Base-by-base conservation (phyloP, 2,888 invertebrate genomes). In the Harpalus rufipes region DNA sequence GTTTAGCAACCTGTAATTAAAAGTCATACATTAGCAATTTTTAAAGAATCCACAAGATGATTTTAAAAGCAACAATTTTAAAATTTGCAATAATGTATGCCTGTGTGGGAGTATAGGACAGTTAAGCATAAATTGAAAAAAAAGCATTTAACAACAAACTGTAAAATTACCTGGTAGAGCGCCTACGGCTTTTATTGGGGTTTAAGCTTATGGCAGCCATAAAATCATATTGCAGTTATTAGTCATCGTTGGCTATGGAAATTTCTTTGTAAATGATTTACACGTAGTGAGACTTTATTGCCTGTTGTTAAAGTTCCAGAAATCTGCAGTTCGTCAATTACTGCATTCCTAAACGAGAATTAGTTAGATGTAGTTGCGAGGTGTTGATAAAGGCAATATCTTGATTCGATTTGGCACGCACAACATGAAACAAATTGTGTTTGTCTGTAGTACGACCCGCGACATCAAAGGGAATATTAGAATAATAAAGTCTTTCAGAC, bases 381-480 rank as follows among this genome's bases (percentile, higher is more conserved):
- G 72, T 74, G 72, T 16, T 74, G 72, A 74, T 44, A 74, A 74
- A 44, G 16, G 61, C 44, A 80, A 63, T 63, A 80, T 61, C 80
- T 80, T 80, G 61, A 80, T 80, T 21, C 44, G 80, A 80, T 80
- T 80, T 79, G 32, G 59, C 79, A 58, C 59, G 61, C 79, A 32
- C 79, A 63, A 58, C 79, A 63, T 39, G 44, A 41, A 80, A 44
- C 61, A 80, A 80, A 80, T 80, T 80, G 44, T 63, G 63, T 80
- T 80, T 80, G 80, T 41, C 63, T 80, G 51, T 18, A 80, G 18
- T 63, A 12, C 61, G 63, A 63, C n/a, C 63, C 32, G 14, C 44
- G 12, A 80, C 80, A 41, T 80, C 80, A 80, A 80, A 80, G 80
- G 41, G 80, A 80, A 80, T 80, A 80, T 80, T 80, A 80, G 61